Base-by-base conservation (phyloP, 2,797 vertebrate genomes). In the Hypotaenidia philippensis region DNA sequence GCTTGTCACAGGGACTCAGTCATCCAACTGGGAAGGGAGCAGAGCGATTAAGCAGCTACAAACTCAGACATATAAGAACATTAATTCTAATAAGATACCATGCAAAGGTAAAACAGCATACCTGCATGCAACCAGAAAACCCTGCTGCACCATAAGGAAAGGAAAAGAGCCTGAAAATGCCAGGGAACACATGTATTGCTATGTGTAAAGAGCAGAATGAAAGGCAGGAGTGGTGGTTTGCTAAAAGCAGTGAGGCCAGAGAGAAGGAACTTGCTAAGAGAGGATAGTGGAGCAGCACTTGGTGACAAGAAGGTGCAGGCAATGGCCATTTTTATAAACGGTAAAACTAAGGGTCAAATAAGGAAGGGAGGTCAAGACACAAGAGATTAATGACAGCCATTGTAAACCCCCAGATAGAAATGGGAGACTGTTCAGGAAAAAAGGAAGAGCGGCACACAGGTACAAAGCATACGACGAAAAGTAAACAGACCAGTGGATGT, bases 71-170 rank as follows among this genome's bases (percentile, higher is more conserved):
- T 22, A 26, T 3, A 80, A 65, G 44, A 72, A 49, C 12, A 69
- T 3, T 13, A 45, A 57, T 84, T 75, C 31, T 83, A 71, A 16
- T 78, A 57, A 69, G 66, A 34, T 27, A 64, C 5, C 45, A 68
- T 5, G 14, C 25, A 72, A 89, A 93, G 29, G 16, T 74, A 77
- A 80, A 90, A 22, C 8, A 44, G 23, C 20, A 4, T 56, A 45
- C 55, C 65, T n/a, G 45, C 44, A 76, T 50, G 53, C 11, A 52
- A 10, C 65, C 63, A 69, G 71, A 49, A 9, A 75, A 77, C 34
- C 12, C 31, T 34, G 38, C 40, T 59, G 29, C 0, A 0, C 16
- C 41, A 23, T 27, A 45, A 44, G 18, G 5, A 23, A 1, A 19
- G n/a, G 32, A 80, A 76, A 47, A 81, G 41, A 68, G 9, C 13